Base-by-base conservation (phyloP, 2,888 invertebrate species). In the Standfussiana lucernea region DNA sequence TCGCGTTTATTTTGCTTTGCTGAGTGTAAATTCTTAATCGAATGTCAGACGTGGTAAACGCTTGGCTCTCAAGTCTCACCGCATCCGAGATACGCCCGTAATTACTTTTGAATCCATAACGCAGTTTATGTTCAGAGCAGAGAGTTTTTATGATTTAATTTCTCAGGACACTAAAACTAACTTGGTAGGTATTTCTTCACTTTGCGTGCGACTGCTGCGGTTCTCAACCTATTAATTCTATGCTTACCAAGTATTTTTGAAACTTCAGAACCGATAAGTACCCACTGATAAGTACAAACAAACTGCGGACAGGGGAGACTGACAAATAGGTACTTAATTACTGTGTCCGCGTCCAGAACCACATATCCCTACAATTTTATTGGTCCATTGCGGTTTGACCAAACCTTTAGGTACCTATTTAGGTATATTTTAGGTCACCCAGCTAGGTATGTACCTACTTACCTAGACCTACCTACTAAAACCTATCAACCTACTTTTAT, bases 21-120 rank as follows among this genome's bases (percentile, higher is more conserved):
- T 18, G 37, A 64, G 62, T 53, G 37, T 45, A 78, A 73, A 79
- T 83, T 79, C 72, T 83, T 83, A 83, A 83, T 83, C 83, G 83
- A 83, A 83, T 83, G 83, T 83, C 83, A 79, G 72, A 45, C 59
- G 24, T 71, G 73, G 75, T 69, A 66, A 83, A 64, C 53, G 70
- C 59, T 73, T n/a, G 37, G 59, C 79, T 73, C 75, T 83, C 64
- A 64, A 64, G 32, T 59, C 64, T 40, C 37, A 50, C 75, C 69
- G 69, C 72, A 70, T 62, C 70, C 61, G 68, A 75, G 79, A 42
- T 64, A n/a, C 59, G 47, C 24, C n/a, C 35, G 65, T 83, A 82
- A 82, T 82, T 79, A 75, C 72, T 83, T 79, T 79, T 79, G 18
- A 56, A 72, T 65, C 37, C 62, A 56, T 61, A 53, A 47, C 28